Conservation (phyloP, 2,797 vertebrate genomes). For the Pogoniulus pusillus region DNA sequence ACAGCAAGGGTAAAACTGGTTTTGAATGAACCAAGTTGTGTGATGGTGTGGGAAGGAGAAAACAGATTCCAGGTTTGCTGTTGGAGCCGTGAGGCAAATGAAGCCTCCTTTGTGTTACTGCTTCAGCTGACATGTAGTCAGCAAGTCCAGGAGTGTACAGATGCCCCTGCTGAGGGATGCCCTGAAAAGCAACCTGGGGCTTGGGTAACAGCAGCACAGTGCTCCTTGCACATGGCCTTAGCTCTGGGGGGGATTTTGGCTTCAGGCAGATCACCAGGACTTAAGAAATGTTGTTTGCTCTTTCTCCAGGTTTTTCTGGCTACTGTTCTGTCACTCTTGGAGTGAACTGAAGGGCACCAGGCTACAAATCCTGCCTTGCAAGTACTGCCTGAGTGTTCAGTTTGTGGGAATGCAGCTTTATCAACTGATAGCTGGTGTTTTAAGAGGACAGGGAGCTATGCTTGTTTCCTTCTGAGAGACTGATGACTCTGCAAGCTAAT, state of each 20-base stretch:
- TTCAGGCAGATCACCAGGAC: not conserved
- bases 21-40: not conserved
- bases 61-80: not conserved
- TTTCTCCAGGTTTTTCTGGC: not conserved
- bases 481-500: not conserved
- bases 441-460: not conserved
- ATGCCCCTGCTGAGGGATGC: not conserved
- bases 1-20: not conserved
- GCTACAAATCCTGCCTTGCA: conserved; percentile 33
- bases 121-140: not conserved
- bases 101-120: not conserved
- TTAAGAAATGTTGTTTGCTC: not conserved
- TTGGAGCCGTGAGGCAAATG: not conserved
- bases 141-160: not conserved
- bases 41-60: not conserved
- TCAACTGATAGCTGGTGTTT: conserved; percentile 12
- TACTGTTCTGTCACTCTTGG: not conserved
- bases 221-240: not conserved
- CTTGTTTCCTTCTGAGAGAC: not conserved
- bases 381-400: not conserved
- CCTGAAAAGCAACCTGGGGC: not conserved
- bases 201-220: not conserved
- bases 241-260: not conserved
- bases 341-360: not conserved
- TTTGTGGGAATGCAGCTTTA: conserved; percentile 9